These are phyloP conservation scores for Scelioninae gen. 1 DNA, from an alignment of 2,888 invertebrate genomes.

Conservation along the genomic window DNA sequence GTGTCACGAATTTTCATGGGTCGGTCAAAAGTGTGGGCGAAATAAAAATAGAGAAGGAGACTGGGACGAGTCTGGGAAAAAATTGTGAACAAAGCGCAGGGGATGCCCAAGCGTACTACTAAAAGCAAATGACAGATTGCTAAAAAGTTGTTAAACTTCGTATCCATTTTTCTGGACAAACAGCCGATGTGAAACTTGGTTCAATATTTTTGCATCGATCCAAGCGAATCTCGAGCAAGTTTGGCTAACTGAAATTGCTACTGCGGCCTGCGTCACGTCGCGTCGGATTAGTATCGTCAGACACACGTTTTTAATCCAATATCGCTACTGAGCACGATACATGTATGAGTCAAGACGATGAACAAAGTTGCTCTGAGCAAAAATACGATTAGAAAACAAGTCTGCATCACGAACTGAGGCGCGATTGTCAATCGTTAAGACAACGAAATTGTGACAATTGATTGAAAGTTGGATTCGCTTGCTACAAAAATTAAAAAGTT, in stretches of 20 bases:
- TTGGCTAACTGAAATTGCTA: conserved; percentile 59
- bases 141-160: conserved; percentile 51
- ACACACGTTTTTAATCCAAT: conserved; percentile 68
- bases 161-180: conserved; percentile 48
- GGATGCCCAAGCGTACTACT: conserved; percentile 2
- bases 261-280: conserved; percentile 53
- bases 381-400: conserved; percentile 21
- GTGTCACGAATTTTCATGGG: conserved; percentile 48
- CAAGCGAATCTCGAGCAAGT: conserved; percentile 26
- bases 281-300: conserved; percentile 52
- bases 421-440: no score
- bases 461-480: no score
- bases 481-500: no score
- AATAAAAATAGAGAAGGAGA: conserved; percentile 21
- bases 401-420: no score
- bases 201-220: conserved; percentile 64
- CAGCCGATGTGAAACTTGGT: conserved; percentile 41
- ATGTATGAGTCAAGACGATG: conserved; percentile 34
- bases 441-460: no score
- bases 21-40: conserved; percentile 21
- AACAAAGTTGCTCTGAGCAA: conserved; percentile 19
- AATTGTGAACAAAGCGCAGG: conserved; percentile 31
- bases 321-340: conserved; percentile 39
- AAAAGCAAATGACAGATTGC: conserved; percentile 61
- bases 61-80: background rate